These are phyloP conservation scores for Platichthys stellatus DNA, from an alignment of 2,113 vertebrate species.

Conservation along the genomic window DNA sequence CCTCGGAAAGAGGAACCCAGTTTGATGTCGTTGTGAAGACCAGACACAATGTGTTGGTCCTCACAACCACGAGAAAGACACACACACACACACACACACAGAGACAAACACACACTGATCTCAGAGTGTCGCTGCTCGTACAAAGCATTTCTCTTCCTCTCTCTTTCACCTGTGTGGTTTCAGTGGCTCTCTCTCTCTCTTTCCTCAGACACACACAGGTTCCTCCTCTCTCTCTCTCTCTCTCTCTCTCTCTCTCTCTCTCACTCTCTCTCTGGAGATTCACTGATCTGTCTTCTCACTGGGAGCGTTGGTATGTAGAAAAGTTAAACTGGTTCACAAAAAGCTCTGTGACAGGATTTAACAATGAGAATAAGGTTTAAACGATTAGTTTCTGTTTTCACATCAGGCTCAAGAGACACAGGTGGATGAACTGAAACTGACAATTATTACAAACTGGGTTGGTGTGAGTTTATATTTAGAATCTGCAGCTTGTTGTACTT, in stretches of 20 bases:
- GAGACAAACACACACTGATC: background rate
- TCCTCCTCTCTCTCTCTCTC: no score
- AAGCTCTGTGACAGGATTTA: background rate
- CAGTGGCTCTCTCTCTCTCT: background rate
- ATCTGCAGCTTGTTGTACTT: background rate
- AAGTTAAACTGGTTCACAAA: background rate
- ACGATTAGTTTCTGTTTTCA: no score
- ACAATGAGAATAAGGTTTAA: background rate
- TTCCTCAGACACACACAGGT: no score
- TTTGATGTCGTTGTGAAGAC: background rate
- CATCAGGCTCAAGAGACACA: no score
- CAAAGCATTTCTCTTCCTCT: background rate
- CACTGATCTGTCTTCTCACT: background rate
- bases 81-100: conserved; percentile 4
- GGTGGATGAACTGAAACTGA: rapidly evolving
- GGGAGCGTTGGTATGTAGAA: background rate
- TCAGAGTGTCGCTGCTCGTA: background rate
- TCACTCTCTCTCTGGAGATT: no score
- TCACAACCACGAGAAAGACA: background rate
- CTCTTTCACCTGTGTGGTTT: background rate
- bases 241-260: no score
- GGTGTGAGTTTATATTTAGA: background rate
- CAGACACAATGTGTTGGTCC: background rate
- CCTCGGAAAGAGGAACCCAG: no score
- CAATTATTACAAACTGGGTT: background rate